A percentile compares a stretch with the other conserved stretches of the same genome.
These are phyloP conservation scores for Capitella teleta DNA, from an alignment of 1,140 invertebrate genomes.

Conservation along the genomic window DNA sequence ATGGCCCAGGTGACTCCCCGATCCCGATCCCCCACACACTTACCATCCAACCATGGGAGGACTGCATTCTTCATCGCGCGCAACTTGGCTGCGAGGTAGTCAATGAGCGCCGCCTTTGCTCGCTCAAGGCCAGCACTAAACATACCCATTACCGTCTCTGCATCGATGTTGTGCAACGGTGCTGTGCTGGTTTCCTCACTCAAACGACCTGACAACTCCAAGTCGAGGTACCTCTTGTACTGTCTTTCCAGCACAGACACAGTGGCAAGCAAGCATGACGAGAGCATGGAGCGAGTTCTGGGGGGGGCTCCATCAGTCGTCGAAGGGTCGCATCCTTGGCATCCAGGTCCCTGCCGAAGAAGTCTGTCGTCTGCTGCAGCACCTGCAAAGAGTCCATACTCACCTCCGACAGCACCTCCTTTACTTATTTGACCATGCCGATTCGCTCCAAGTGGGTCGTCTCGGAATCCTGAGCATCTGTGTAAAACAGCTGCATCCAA, in stretches of 20 bases:
- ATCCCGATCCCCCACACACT: too few relatives aligned
- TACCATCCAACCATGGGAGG: too few relatives aligned
- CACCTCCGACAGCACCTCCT: background rate
- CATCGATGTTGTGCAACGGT: conserved; percentile 13
- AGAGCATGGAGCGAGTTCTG: too few relatives aligned
- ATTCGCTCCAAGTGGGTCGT: conserved; percentile 9
- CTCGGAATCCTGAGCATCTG: background rate
- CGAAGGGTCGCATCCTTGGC: too few relatives aligned
- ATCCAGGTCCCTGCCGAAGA: too few relatives aligned
- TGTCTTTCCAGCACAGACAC: conserved; percentile 10
- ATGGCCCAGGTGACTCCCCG: too few relatives aligned
- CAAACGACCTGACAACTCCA: conserved; percentile 9
- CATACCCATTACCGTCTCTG: conserved; percentile 16
- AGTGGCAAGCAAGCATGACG: background rate
- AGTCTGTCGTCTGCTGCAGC: too few relatives aligned
- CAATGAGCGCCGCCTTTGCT: conserved; percentile 9
- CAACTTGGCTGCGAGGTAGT: conserved; percentile 10
- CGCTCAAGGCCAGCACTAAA: conserved; percentile 8
- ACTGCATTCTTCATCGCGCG: conserved; percentile 13
- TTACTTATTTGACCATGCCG: conserved; percentile 3
- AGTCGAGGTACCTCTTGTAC: conserved; percentile 10
- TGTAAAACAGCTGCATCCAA: conserved; percentile 10
- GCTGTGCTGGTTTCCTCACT: conserved; percentile 8
- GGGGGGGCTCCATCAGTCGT: too few relatives aligned
- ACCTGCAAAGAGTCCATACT: too few relatives aligned